Conservation (phyloP, 2,888 invertebrate species). For the Chloroclysta siterata region DNA sequence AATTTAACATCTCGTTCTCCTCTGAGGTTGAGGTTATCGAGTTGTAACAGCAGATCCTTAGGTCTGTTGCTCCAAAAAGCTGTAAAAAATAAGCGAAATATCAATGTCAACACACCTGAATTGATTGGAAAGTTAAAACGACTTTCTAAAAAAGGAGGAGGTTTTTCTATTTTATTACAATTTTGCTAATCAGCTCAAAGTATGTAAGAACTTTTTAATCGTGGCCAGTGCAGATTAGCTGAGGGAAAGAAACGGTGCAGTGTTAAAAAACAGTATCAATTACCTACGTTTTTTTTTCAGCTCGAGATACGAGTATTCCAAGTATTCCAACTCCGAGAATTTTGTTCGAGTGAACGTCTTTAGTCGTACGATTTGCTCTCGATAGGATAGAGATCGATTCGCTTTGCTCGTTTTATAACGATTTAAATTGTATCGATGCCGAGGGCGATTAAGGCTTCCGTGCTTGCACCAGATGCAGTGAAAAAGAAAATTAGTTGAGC, state of each 20-base stretch:
- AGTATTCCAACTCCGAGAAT: conserved; percentile 53
- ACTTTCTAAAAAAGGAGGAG: not conserved
- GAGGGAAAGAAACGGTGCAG: conserved; percentile 64
- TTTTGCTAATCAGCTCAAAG: conserved; percentile 56
- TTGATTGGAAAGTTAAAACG: conserved; percentile 37
- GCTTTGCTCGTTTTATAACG: conserved; percentile 77
- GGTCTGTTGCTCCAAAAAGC: conserved; percentile 26
- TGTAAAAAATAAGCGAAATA: conserved; percentile 31
- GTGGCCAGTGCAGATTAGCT: conserved; percentile 67
- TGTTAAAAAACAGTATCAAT: conserved; percentile 79
- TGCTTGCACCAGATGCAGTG: conserved; percentile 56
- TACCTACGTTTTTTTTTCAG: conserved; percentile 74
- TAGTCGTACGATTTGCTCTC: conserved; percentile 80
- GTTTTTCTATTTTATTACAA: conserved; percentile 45
- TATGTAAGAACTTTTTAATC: conserved; percentile 55
- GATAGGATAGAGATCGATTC: conserved; percentile 79
- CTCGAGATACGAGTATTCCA: conserved; percentile 68
- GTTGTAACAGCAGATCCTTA: no score
- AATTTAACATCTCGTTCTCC: no score
- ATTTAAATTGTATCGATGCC: conserved; percentile 82
- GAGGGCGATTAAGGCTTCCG: conserved; percentile 76
- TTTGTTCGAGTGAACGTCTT: conserved; percentile 75
- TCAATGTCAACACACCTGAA: conserved; percentile 44
- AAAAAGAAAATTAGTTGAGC: conserved; percentile 66
- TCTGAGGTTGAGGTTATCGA: no score